phyloP scores from a whole-genome alignment of 1,140 invertebrate species.

The Lycorma delicatula region DNA sequence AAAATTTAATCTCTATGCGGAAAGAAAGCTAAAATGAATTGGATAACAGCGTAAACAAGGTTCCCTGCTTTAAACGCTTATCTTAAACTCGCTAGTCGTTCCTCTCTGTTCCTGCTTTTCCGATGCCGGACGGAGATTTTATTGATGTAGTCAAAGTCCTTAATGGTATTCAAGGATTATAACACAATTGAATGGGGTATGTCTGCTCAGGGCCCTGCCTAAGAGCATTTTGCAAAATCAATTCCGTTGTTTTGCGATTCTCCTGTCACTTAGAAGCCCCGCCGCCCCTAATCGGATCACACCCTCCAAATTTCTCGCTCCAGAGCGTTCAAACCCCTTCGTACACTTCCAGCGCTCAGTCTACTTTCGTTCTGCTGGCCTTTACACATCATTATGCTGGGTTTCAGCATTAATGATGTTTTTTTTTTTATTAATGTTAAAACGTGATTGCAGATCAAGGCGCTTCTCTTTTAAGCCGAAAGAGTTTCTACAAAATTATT shows the following conservation, averaged over 20 bases:
- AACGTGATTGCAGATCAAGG: no score
- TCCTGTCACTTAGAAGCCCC: conserved; percentile 1
- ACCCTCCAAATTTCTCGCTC: neutral
- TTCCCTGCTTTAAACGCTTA: conserved; percentile 1
- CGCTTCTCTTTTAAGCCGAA: no score
- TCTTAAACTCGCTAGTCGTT: neutral
- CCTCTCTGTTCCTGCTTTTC: neutral
- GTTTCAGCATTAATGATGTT: conserved; percentile 2
- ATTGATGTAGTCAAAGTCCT: conserved; percentile 4
- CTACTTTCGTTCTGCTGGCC: neutral
- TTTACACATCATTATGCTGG: conserved; percentile 1
- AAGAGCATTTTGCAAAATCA: conserved; percentile 4
- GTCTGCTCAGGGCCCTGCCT: conserved; percentile 1
- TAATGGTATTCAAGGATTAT: conserved; percentile 3
- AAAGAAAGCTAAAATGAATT: neutral
- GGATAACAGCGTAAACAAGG: conserved; percentile 1
- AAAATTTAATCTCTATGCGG: neutral
- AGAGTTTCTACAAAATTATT: no score
- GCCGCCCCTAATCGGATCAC: neutral
- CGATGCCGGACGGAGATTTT: neutral
- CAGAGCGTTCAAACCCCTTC: neutral
- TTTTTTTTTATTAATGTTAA: no score
- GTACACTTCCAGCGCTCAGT: neutral
- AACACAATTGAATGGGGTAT: conserved; percentile 3
- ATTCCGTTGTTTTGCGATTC: conserved; percentile 4